These are phyloP conservation scores for Eueides isabella DNA, from an alignment of 1,140 invertebrate genomes.

Conservation along the genomic window DNA sequence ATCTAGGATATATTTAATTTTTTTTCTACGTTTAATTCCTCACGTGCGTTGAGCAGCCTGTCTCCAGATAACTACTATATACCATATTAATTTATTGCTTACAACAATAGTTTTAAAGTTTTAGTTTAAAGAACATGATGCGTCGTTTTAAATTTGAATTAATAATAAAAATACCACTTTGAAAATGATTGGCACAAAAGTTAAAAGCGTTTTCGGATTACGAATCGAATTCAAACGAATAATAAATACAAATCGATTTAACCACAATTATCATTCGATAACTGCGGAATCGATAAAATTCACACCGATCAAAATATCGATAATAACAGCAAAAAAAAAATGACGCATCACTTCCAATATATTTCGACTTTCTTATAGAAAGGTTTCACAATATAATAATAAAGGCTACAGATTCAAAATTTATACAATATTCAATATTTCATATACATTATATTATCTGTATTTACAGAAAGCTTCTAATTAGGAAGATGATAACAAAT, in stretches of 20 bases:
- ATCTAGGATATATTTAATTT: conserved; percentile 30
- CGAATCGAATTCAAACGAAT: neutral
- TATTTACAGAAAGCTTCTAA: conserved; percentile 7
- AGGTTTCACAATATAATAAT: neutral
- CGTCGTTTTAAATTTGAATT: conserved; percentile 1
- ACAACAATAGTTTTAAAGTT: conserved; percentile 28
- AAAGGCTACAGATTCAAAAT: conserved; percentile 8
- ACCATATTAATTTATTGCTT: conserved; percentile 57
- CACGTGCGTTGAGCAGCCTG: conserved; percentile 70
- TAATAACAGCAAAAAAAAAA: neutral
- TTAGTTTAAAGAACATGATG: conserved; percentile 10
- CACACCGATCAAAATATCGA: neutral
- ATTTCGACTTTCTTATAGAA: neutral
- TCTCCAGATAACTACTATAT: conserved; percentile 52
- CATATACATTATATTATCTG: conserved; percentile 9
- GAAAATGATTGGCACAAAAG: conserved; percentile 17
- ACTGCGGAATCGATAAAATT: neutral
- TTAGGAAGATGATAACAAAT: conserved; percentile 15
- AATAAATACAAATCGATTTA: neutral
- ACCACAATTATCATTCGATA: conserved; percentile 1
- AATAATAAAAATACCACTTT: neutral
- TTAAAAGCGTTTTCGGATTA: neutral
- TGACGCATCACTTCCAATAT: neutral
- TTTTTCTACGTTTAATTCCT: conserved; percentile 75
- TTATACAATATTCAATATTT: conserved; percentile 1